Evolutionary conservation across 2,797 vertebrate species (phyloP), one percentile per base, ranked within the genome.

Genomic region (Poecilia wingei): DNA sequence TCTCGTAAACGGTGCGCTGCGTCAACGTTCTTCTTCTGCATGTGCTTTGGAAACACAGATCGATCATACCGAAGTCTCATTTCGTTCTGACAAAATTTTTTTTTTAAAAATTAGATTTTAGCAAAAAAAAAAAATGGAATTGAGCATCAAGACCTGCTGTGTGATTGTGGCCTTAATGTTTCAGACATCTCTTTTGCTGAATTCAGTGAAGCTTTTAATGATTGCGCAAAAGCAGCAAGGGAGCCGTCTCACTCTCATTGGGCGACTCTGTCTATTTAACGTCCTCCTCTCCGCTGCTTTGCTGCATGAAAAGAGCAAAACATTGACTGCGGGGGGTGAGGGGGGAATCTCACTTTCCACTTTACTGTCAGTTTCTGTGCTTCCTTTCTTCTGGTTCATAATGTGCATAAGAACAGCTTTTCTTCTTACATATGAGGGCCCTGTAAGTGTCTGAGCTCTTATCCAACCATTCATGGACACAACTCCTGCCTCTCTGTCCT

Each of bases 401-500:
- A 39, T 1, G 59, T 72, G 75, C 49, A 12, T 47, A 18, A 20
- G 57, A 41, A 4, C 49, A 53, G 4, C n/a, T 57, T 22, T 45
- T 41, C 36, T 18, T 59, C 33, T n/a, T 16, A 25, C 46, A 36
- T 3, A 33, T 45, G 20, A 78, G 33, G 3, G 18, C 33, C 9
- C 18, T 3, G 8, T 39, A 12, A 76, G 49, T 72, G 77, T 25
- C 45, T 31, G n/a, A 43, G 66, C 75, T 33, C 61, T 45, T 46
- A 7, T 72, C 22, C 33, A 31, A 4, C n/a, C 59, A 45, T 61
- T 53, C 55, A 36, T 51, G 74, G 33, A 53, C 10, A 5, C 22
- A 5, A 82, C 75, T 75, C 78, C 43, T 75, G 73, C 13, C 39
- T 73, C 18, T 45, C 64, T 78, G 39, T 41, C 36, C 74, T 41